These are phyloP conservation scores for Leucozona laternaria DNA, from an alignment of 2,888 invertebrate species.

Conservation along the genomic window DNA sequence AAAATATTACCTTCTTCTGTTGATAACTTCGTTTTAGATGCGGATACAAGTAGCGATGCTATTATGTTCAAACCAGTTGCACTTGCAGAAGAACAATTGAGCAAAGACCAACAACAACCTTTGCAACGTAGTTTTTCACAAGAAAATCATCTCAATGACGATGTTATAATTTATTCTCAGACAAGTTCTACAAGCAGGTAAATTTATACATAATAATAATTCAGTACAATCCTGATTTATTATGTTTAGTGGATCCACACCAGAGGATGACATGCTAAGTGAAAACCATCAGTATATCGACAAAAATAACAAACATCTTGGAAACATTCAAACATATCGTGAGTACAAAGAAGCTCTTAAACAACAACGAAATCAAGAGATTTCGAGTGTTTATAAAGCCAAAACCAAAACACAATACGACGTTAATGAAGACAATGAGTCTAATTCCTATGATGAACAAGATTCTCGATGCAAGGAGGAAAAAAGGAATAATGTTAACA, in stretches of 20 bases:
- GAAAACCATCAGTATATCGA: slow-evolving; percentile 79
- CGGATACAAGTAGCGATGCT: slow-evolving; percentile 79
- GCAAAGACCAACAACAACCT: slow-evolving; percentile 34
- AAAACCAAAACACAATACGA: slow-evolving; percentile 84
- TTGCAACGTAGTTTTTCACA: slow-evolving; percentile 40
- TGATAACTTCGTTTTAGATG: slow-evolving; percentile 80
- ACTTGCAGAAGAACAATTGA: slow-evolving; percentile 51
- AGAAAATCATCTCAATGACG: slow-evolving; percentile 42
- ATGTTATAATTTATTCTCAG: slow-evolving; percentile 77
- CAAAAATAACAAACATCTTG: slow-evolving; percentile 81
- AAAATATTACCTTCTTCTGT: slow-evolving; percentile 77
- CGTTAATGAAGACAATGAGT: slow-evolving; percentile 75
- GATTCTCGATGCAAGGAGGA: slow-evolving; percentile 77
- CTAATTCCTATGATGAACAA: slow-evolving; percentile 71
- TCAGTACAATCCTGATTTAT: neutral
- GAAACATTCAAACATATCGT: slow-evolving; percentile 84
- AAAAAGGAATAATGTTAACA: slow-evolving; percentile 12
- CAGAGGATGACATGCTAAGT: slow-evolving; percentile 81
- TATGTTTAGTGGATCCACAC: slow-evolving; percentile 79
- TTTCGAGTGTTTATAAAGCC: slow-evolving; percentile 87
- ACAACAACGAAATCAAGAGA: slow-evolving; percentile 92
- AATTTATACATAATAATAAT: slow-evolving; percentile 10
- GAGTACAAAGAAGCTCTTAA: slow-evolving; percentile 96
- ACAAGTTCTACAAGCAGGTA: slow-evolving; percentile 81
- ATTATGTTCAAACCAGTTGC: slow-evolving; percentile 70